Conservation (phyloP, 2,113 vertebrate genomes). For the Danionella cerebrum region DNA sequence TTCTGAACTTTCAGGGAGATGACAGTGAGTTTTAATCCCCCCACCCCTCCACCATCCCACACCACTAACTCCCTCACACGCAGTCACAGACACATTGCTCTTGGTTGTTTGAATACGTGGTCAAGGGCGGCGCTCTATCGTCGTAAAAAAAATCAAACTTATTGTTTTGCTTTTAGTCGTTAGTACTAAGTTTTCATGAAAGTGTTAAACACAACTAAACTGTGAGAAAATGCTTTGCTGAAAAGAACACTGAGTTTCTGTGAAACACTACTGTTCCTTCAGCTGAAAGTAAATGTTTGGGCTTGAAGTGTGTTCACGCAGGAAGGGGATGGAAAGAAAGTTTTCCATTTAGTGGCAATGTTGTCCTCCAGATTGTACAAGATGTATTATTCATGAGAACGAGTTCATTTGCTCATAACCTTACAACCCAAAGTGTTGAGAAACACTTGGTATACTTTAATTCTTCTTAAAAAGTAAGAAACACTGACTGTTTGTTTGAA, state of each 20-base stretch:
- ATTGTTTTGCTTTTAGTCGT: constrained; percentile 18
- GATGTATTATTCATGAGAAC: no score
- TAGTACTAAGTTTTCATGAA: neutral
- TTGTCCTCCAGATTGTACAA: no score
- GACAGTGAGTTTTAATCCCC: constrained; percentile 45
- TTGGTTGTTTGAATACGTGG: constrained; percentile 44
- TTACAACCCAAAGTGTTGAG: no score
- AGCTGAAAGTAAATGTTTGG: neutral
- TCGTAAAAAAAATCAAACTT: neutral
- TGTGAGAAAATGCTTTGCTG: neutral
- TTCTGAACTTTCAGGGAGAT: constrained; percentile 38
- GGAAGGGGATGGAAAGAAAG: neutral
- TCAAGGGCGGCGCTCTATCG: constrained; percentile 47
- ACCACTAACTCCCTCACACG: constrained; percentile 29
- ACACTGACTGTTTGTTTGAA: no score
- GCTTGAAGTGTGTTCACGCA: neutral
- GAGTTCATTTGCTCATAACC: no score
- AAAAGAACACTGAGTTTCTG: neutral
- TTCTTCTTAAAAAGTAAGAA: no score
- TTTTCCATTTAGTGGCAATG: no score
- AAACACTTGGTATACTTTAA: no score
- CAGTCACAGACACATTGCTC: constrained; percentile 13
- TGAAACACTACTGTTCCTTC: neutral
- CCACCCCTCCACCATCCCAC: neutral
- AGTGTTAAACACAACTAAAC: no score